Evolutionary conservation across 2,797 vertebrate genomes (phyloP), one percentile per base, ranked within the genome.

Genomic region (Naso thynnoides): DNA sequence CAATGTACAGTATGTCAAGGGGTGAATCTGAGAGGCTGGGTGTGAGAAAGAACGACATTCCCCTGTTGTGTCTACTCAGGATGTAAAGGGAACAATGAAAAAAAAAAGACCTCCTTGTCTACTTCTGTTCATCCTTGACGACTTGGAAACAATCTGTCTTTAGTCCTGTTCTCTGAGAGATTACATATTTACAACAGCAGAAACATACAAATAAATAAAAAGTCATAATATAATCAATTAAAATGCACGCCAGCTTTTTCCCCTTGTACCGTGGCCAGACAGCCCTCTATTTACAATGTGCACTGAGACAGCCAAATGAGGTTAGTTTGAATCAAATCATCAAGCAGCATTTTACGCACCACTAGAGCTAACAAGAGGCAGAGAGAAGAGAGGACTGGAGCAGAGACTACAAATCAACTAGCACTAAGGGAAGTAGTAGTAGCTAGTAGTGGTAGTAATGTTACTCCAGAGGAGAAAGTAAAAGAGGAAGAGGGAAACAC

Each of bases 321-420:
- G 93, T 95, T 95, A 95, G 94, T 95, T 49, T 61, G 78, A 83
- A 82, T 60, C 79, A 66, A 77, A 78, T 84, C 59, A 83, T 88
- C 73, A 66, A 93, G 89, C 88, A 91, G 91, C 85, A 85, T 79
- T 85, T 72, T 27, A 79, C 58, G 81, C 77, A 87, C 75, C 74
- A 81, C 88, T 88, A 91, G 55, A 33, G 73, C 75, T 86, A 88
- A 65, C 26, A 63, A 78, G 78, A 79, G 78, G 83, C 66, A 72
- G 81, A 78, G 62, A 81, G 73, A 76, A 77, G 78, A 86, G 81
- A 77, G 76, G 81, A 76, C 79, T 8, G 70, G 48, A 85, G 77
- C 31, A 63, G 83, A 81, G 64, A 72, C 77, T 79, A 90, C 81
- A 76, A 62, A 58, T 31, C 62, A 62, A 78, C 78, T 80, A 86